Conservation (phyloP, 2,888 invertebrate genomes). For the Brachynemurus nebulosus region DNA sequence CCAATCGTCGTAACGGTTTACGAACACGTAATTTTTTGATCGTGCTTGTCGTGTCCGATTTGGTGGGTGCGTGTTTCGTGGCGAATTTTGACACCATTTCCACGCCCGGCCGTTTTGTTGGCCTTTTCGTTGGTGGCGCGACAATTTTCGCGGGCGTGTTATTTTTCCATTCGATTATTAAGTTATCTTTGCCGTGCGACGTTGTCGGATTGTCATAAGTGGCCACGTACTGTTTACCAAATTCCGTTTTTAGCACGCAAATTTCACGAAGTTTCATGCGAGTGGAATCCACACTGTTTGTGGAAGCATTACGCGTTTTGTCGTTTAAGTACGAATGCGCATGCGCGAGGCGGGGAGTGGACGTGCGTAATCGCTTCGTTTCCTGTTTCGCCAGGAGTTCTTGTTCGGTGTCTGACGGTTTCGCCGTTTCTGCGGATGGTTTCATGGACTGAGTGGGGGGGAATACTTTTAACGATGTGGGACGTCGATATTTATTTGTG, state of each 20-base stretch:
- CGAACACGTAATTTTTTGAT: constrained; percentile 16
- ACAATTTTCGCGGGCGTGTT: constrained; percentile 2
- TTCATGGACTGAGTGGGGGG: neutral
- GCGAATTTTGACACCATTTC: neutral
- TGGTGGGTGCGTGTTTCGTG: neutral
- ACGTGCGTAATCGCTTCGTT: neutral
- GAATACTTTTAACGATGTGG: neutral
- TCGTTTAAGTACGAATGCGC: neutral
- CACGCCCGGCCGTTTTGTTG: neutral
- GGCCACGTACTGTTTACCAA: constrained; percentile 28
- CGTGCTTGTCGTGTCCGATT: neutral
- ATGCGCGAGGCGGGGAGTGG: neutral
- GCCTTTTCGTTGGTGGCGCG: neutral
- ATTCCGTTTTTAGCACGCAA: constrained; percentile 27
- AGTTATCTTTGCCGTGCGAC: neutral
- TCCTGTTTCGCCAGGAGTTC: neutral
- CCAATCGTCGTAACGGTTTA: constrained; percentile 25
- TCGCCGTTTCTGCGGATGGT: neutral
- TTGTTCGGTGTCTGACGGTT: neutral
- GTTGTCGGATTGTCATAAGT: constrained; percentile 19
- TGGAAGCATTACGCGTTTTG: neutral
- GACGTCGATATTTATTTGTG: neutral
- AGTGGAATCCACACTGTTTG: constrained; percentile 3
- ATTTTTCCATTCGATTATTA: constrained; percentile 7
- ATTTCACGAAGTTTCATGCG: constrained; percentile 27